Base-by-base conservation (phyloP, 1,140 invertebrate genomes). In the Saccostrea glomerata region DNA sequence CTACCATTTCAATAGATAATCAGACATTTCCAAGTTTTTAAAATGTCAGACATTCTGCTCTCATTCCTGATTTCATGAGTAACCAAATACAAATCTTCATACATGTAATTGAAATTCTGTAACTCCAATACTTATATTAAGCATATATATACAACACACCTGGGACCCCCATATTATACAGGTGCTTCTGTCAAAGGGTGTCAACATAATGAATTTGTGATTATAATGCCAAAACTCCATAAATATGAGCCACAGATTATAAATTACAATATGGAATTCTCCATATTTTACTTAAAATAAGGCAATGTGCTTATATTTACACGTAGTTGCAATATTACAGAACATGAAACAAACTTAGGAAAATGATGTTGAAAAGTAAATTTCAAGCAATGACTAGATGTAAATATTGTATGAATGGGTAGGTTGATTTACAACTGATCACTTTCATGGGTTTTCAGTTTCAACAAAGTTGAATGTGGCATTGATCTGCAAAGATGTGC, bases 331-430 rank as follows among this genome's bases (percentile, higher is more conserved):
- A 63, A 63, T 63, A 20, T 63, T 63, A 63, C 58, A 63, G 58
- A 17, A 63, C 58, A 63, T 63, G 15, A 20, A n/a, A 63, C 0
- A 36, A 63, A 63, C 17, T 63, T 20, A 63, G 17, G 17, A 63
- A 17, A 63, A 63, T 63, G 58, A 63, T 63, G 58, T 63, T 63
- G 58, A 17, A 60, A 63, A 63, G 47, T 63, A 63, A 63, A 63
- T 63, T 63, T 17, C 58, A 63, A 63, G 58, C 58, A 63, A 63
- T 63, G 58, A 63, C 58, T 63, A 63, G 58, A 63, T 63, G 58
- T 63, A 63, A 15, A 20, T n/a, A 17, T n/a, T n/a, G n/a, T 63
- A 60, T 60, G n/a, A 17, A 63, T n/a, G n/a, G 15, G 58, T 20
- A 20, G 47, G 47, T 47, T 47, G 47, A 47, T 47, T 47, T 5